Percentiles rank a stretch among this genome's conserved stretches.
These are phyloP conservation scores for Heteropelma amictum DNA, from an alignment of 2,888 invertebrate genomes.

Conservation along the genomic window DNA sequence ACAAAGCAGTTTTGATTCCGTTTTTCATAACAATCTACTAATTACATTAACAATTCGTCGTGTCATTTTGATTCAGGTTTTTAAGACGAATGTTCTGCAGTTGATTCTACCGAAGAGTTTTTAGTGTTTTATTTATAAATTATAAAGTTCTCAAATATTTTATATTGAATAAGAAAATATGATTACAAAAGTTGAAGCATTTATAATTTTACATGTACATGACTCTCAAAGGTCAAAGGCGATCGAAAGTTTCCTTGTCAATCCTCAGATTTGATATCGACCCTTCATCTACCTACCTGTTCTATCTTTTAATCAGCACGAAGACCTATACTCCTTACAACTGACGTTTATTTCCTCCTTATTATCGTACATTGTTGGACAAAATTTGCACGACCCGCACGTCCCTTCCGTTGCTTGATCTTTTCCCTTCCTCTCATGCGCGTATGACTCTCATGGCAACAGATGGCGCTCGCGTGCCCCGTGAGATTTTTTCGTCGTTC, in stretches of 20 bases:
- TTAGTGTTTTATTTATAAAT: neutral
- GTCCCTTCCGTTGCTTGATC: neutral
- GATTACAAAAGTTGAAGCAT: too few relatives aligned
- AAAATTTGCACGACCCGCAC: neutral
- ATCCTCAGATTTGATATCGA: conserved; percentile 14
- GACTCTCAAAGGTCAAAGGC: conserved; percentile 53
- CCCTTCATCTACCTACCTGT: conserved; percentile 10
- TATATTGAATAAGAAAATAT: too few relatives aligned
- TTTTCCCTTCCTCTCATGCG: neutral
- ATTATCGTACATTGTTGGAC: neutral
- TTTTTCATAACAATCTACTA: too few relatives aligned
- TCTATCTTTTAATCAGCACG: neutral
- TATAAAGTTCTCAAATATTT: neutral
- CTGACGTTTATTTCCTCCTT: neutral
- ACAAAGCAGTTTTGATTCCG: too few relatives aligned
- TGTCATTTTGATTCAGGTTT: too few relatives aligned
- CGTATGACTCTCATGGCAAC: neutral
- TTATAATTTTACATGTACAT: conserved; percentile 38
- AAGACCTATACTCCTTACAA: conserved; percentile 6
- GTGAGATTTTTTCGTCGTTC: conserved; percentile 19
- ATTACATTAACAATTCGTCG: too few relatives aligned
- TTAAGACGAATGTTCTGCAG: too few relatives aligned
- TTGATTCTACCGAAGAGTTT: too few relatives aligned
- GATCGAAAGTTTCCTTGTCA: conserved; percentile 16
- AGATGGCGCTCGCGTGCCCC: neutral